Evolutionary conservation across 2,797 vertebrate species (phyloP), one percentile per base, ranked within the genome.

Genomic region (Forpus xanthops): DNA sequence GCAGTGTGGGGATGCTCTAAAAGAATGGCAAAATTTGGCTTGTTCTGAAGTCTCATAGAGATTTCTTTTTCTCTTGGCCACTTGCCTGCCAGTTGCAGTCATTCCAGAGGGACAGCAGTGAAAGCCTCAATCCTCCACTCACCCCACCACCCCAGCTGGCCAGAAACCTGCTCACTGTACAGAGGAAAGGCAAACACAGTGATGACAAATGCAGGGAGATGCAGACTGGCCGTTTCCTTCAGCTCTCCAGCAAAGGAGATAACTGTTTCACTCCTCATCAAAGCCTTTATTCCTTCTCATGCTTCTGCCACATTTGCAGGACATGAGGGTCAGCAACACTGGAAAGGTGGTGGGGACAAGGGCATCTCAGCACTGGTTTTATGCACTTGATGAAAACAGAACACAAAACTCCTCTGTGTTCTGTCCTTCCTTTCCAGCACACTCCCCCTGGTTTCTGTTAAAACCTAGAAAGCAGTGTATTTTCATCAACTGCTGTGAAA

Each of bases 91-190:
- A 27, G 31, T 14, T 6, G 4, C 5, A 8, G 65, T 23, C 11
- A 2, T 62, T 62, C 35, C 15, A 35, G 1, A 0, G 23, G 11
- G 44, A 47, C 2, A 77, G 15, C 1, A 2, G 12, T 11, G 35
- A 50, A 39, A 80, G 33, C 18, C 28, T 6, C 4, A 0, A 7
- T n/a, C 5, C 17, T 42, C 8, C 0, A 0, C 35, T 56, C 31
- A 30, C 9, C 27, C 62, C n/a, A 39, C n/a, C 0, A 0, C 33
- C 47, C 17, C 35, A 62, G n/a, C 47, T 53, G 64, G 19, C 50
- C 50, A 56, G 31, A 75, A 87, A 70, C 5, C 21, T 8, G 0
- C 18, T 47, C 27, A 65, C 15, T 1, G 1, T 67, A 4, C 0
- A 17, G 70, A 65, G 30, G n/a, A 73, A 56, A 56, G n/a, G 10